Evolutionary conservation across 1,140 invertebrate species (phyloP).

Genomic region (Lordiphosa mommai): DNA sequence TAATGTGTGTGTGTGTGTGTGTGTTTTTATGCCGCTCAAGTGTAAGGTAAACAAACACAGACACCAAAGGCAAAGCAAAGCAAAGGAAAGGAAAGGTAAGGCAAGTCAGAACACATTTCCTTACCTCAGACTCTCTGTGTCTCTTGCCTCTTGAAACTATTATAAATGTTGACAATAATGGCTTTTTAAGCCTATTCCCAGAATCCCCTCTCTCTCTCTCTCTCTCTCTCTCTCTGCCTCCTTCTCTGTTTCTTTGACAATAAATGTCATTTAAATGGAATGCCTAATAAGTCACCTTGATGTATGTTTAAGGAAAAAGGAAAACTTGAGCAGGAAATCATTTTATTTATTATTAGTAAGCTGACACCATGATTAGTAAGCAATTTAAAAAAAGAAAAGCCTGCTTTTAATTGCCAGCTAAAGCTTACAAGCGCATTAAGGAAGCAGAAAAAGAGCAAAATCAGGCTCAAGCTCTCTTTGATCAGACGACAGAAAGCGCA

Average conservation of each 20-base stretch:
- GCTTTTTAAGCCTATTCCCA: constrained; percentile 74
- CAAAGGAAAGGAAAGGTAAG: constrained; percentile 16
- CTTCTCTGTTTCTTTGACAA: constrained; percentile 26
- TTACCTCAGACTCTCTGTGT: no score
- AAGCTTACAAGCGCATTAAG: constrained; percentile 45
- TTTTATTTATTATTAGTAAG: constrained; percentile 41
- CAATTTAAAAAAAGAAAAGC: constrained; percentile 24
- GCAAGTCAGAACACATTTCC: constrained; percentile 53
- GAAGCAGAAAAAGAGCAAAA: constrained; percentile 12
- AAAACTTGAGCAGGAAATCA: constrained; percentile 41
- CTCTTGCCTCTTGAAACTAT: constrained; percentile 58
- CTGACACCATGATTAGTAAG: constrained; percentile 29
- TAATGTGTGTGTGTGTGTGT: constrained; percentile 7
- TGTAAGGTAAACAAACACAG: constrained; percentile 71
- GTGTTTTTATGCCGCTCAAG: constrained; percentile 55
- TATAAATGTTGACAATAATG: constrained; percentile 78
- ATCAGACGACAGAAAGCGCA: constrained; percentile 1
- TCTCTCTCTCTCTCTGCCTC: background rate
- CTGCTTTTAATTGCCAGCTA: constrained; percentile 49
- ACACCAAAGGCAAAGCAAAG: constrained; percentile 28
- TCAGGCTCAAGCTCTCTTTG: constrained; percentile 16
- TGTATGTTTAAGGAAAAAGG: constrained; percentile 21
- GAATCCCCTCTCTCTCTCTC: constrained; percentile 12
- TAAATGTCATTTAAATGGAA: constrained; percentile 74
- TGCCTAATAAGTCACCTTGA: constrained; percentile 61